Conservation (phyloP, 2,888 invertebrate genomes). For the Lasioglossum pauxillum region DNA sequence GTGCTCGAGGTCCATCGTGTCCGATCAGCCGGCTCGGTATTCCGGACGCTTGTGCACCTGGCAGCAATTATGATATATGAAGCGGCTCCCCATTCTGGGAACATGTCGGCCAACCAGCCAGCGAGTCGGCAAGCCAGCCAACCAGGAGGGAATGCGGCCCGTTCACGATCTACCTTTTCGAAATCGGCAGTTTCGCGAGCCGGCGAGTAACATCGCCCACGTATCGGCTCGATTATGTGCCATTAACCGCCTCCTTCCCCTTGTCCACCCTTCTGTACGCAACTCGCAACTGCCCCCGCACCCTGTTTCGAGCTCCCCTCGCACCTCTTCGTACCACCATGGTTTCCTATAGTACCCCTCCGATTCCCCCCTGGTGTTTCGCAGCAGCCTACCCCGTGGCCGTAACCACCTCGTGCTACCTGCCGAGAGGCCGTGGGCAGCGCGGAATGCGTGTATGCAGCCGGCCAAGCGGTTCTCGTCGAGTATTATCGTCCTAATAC, state of each 20-base stretch:
- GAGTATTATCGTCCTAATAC: slow-evolving; percentile 64
- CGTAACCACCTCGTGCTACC: slow-evolving; percentile 55
- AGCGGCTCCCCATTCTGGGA: slow-evolving; percentile 49
- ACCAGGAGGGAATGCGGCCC: slow-evolving; percentile 51
- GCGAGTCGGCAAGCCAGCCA: not conserved
- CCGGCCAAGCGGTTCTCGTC: slow-evolving; percentile 26
- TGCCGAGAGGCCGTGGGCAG: slow-evolving; percentile 66
- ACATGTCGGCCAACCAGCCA: slow-evolving; percentile 25
- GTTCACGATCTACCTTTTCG: slow-evolving; percentile 51
- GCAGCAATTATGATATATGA: slow-evolving; percentile 63
- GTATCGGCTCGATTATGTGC: slow-evolving; percentile 62
- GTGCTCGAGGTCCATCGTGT: slow-evolving; percentile 3
- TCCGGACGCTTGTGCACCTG: slow-evolving; percentile 54
- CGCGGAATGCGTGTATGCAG: slow-evolving; percentile 57
- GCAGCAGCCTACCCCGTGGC: slow-evolving; percentile 4
- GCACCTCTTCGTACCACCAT: not conserved
- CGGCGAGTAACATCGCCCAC: slow-evolving; percentile 58
- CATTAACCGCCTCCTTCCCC: slow-evolving; percentile 49
- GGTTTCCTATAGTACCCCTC: not conserved
- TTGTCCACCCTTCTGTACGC: not conserved
- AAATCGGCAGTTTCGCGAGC: slow-evolving; percentile 63
- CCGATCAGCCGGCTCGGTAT: slow-evolving; percentile 18
- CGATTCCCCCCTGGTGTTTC: not conserved
- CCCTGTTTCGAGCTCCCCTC: not conserved
- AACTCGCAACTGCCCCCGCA: not conserved